Base-by-base conservation (phyloP, 2,113 vertebrate species). In the Laterallus jamaicensis region DNA sequence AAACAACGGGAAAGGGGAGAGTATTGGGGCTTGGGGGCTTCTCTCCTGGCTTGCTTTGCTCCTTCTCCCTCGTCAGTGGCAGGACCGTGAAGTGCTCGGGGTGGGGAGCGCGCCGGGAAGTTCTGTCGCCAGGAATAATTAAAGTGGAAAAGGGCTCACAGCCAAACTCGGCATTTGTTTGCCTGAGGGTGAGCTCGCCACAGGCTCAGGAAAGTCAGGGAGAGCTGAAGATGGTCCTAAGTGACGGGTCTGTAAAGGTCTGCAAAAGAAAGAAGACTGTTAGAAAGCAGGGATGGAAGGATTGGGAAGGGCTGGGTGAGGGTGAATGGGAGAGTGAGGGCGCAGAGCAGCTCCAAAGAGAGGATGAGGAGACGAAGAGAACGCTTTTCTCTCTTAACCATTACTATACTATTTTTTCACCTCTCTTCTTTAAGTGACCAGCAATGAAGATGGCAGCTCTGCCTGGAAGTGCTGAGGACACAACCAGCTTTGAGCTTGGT, bases 401-500 rank as follows among this genome's bases (percentile, higher is more conserved):
- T 92, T 82, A 75, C 91, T 59, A 55, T 92, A 85, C 76, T 91
- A 70, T 96, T 82, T 93, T 96, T 88, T 85, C 96, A 83, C 90
- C 90, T 92, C 80, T 95, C 91, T 93, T 91, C 94, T 73, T 81
- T 69, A 95, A 96, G 92, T 8, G 26, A 85, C 92, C 92, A 63
- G 73, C 82, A 92, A 47, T 31, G 91, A 87, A 58, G 91, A 90
- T 69, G 77, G 96, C 80, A 49, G 1, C 55, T 94, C 87, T 81
- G 92, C 92, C 83, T 77, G 93, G 92, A 93, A 73, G 91, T 97
- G 89, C 91, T 95, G 96, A 96, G 93, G 95, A 96, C 91, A 74
- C 96, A 95, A 96, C 85, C 92, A 95, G 96, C 95, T 73, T 82
- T 19, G 71, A 95, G 84, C 77, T 91, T 85, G 76, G 86, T 89